A percentile compares a stretch with the other conserved stretches of the same genome.
These are phyloP conservation scores for Denticeps clupeoides DNA, from an alignment of 2,797 vertebrate genomes.

Conservation along the genomic window DNA sequence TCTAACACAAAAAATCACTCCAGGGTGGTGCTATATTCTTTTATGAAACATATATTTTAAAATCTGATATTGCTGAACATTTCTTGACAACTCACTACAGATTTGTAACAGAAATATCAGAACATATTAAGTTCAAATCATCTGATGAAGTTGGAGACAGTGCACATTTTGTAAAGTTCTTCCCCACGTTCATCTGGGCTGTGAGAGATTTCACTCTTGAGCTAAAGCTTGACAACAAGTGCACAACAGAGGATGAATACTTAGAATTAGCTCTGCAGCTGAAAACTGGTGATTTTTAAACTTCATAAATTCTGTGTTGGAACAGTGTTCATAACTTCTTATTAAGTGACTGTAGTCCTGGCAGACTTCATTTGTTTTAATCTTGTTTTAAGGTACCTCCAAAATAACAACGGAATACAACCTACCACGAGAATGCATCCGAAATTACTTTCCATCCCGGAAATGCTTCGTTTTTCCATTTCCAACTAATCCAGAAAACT, in stretches of 20 bases:
- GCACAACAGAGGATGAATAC: conserved; percentile 25
- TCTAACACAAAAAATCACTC: too few relatives aligned
- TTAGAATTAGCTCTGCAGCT: conserved; percentile 35
- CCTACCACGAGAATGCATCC: conserved; percentile 44
- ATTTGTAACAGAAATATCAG: conserved; percentile 35
- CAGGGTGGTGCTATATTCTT: too few relatives aligned
- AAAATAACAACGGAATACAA: conserved; percentile 27
- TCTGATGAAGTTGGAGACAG: conserved; percentile 10
- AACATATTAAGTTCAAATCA: conserved; percentile 36
- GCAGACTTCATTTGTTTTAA: too few relatives aligned
- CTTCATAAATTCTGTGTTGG: background rate
- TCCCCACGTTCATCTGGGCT: conserved; percentile 37
- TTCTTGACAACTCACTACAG: too few relatives aligned
- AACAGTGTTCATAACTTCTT: too few relatives aligned
- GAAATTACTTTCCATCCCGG: conserved; percentile 44
- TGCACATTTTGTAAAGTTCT: conserved; percentile 33
- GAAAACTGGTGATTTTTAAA: conserved; percentile 22
- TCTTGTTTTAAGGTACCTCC: conserved; percentile 23
- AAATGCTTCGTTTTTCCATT: conserved; percentile 51
- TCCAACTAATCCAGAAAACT: conserved; percentile 28
- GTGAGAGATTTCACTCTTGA: conserved; percentile 36
- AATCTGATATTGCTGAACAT: too few relatives aligned
- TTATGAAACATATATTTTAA: too few relatives aligned
- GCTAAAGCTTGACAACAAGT: conserved; percentile 21
- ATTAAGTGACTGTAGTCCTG: too few relatives aligned